Evolutionary conservation across 2,113 vertebrate species (phyloP).

Genomic region (Progne subis): DNA sequence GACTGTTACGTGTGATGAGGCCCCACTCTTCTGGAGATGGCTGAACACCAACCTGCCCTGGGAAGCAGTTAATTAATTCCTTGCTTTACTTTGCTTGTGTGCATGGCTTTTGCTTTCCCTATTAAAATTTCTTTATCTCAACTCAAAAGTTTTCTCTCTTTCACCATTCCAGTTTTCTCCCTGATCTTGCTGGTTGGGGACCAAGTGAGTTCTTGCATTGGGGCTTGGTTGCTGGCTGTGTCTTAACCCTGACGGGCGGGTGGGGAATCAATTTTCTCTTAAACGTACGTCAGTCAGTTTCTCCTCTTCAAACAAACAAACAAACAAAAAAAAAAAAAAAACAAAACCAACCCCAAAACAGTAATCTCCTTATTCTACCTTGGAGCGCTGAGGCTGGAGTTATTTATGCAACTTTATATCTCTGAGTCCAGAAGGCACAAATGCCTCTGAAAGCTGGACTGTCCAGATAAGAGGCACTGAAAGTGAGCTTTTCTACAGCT

Average conservation of each 20-base stretch:
- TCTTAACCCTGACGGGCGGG: not conserved
- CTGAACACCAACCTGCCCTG: not conserved
- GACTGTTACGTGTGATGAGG: rapidly evolving
- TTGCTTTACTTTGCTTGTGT: not conserved
- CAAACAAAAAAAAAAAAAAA: too few relatives aligned
- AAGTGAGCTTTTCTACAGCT: slow-evolving; percentile 14
- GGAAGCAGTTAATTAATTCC: not conserved
- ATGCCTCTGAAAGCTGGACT: slow-evolving; percentile 24
- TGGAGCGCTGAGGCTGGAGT: not conserved
- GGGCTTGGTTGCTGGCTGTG: not conserved
- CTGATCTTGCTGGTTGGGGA: not conserved
- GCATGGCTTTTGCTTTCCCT: not conserved
- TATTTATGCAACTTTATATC: slow-evolving; percentile 6
- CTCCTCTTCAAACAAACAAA: not conserved
- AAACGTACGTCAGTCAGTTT: not conserved
- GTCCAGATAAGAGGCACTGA: slow-evolving; percentile 24
- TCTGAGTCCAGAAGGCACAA: slow-evolving; percentile 11
- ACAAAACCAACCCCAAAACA: not conserved
- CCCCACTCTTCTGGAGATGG: not conserved
- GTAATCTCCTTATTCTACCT: slow-evolving; percentile 1
- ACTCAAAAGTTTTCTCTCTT: not conserved
- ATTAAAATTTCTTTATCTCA: not conserved
- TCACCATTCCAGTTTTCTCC: not conserved
- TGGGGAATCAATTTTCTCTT: not conserved
- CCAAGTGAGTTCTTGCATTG: not conserved